phyloP scores from a whole-genome alignment of 1,140 invertebrate species.

The Hylyphantes graminicola region DNA sequence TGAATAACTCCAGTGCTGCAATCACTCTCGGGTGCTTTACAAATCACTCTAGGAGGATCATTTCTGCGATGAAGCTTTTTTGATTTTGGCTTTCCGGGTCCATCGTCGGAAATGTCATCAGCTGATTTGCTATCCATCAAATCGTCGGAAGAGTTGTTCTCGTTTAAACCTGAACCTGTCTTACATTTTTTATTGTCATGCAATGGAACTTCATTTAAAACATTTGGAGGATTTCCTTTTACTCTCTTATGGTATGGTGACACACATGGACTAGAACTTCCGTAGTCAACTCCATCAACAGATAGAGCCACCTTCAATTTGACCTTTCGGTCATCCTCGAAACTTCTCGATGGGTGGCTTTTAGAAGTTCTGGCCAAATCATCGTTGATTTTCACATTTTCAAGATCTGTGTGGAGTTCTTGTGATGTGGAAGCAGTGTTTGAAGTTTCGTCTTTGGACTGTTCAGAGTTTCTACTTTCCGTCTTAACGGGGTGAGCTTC shows the following conservation, averaged over 20 bases:
- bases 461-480: neutral
- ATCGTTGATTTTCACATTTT: slow-evolving; percentile 42
- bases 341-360: neutral
- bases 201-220: neutral
- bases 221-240: slow-evolving; percentile 23
- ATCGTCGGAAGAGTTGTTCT: slow-evolving; percentile 19
- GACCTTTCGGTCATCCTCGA: neutral
- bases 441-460: neutral
- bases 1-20: slow-evolving; percentile 55
- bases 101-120: slow-evolving; percentile 31
- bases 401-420: slow-evolving; percentile 31
- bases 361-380: neutral
- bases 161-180: slow-evolving; percentile 25
- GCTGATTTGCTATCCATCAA: slow-evolving; percentile 24
- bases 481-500: neutral
- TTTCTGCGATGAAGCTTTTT: slow-evolving; percentile 34
- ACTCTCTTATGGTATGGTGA: slow-evolving; percentile 54
- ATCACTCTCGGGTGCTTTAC: slow-evolving; percentile 54
- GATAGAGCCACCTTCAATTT: neutral
- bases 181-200: too few relatives aligned
- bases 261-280: slow-evolving; percentile 33
- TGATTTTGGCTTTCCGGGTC: slow-evolving; percentile 20
- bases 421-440: neutral
- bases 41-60: slow-evolving; percentile 2
- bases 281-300: slow-evolving; percentile 3